A percentile compares a stretch with the other conserved stretches of the same genome.
Evolutionary conservation across 2,888 invertebrate species (phyloP).

Genomic region (Norana najaformis): DNA sequence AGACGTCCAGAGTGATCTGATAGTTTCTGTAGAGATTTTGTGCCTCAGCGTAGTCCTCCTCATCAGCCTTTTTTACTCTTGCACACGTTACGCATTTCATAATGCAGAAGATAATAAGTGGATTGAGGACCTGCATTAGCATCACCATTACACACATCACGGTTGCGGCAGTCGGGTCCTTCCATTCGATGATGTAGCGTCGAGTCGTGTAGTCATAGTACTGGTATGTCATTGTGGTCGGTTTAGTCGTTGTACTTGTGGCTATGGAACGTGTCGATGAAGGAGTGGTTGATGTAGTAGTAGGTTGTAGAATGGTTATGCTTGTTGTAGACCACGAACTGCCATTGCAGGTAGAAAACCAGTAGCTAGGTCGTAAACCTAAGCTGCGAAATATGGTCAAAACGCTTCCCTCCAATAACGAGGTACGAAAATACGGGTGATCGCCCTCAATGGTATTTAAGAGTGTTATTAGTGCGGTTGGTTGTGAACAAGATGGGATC

Average conservation of each 20-base stretch:
- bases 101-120: neutral
- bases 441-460: neutral
- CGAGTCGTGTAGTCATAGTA: neutral
- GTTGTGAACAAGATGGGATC: neutral
- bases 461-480: neutral
- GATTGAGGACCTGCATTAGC: neutral
- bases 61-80: neutral
- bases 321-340: neutral
- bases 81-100: neutral
- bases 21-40: neutral
- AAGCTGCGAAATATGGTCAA: neutral
- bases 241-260: neutral
- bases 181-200: neutral
- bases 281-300: neutral
- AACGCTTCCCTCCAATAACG: neutral
- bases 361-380: neutral
- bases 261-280: neutral
- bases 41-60: neutral
- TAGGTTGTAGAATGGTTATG: too few relatives aligned
- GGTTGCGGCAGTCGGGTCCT: neutral
- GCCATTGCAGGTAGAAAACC: neutral
- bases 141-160: neutral
- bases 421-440: too few relatives aligned
- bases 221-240: neutral
- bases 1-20: neutral